phyloP scores from a whole-genome alignment of 2,888 invertebrate genomes.

The Perithous albicinctus region DNA sequence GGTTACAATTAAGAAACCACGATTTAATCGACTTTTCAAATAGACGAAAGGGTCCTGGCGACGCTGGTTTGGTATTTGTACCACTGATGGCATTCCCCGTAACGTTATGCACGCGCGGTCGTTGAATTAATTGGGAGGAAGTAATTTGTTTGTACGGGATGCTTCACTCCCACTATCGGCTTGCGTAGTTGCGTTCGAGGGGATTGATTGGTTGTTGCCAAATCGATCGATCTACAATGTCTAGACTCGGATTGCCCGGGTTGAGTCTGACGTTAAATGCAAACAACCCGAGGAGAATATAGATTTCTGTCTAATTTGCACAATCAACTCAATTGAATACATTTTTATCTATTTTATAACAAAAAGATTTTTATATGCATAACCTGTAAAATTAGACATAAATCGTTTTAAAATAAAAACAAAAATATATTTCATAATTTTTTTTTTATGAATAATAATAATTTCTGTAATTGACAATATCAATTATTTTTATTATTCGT shows the following conservation, averaged over 20 bases:
- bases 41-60: slow-evolving; percentile 1
- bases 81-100: slow-evolving; percentile 19
- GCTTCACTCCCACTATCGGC: slow-evolving; percentile 64
- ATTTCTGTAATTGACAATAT: not conserved
- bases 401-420: not conserved
- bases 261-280: not conserved
- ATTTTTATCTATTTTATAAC: too few species aligned
- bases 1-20: slow-evolving; percentile 11
- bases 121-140: slow-evolving; percentile 75
- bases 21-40: slow-evolving; percentile 46
- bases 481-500: not conserved
- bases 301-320: not conserved
- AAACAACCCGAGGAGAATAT: slow-evolving; percentile 1
- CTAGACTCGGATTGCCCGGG: slow-evolving; percentile 43
- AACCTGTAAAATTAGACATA: not conserved
- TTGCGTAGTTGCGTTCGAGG: not conserved
- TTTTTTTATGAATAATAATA: not conserved
- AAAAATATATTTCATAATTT: not conserved
- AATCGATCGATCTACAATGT: slow-evolving; percentile 72
- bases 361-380: not conserved
- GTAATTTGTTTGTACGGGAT: slow-evolving; percentile 76
- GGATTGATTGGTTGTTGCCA: slow-evolving; percentile 73
- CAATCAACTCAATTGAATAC: not conserved
- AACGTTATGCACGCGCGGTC: slow-evolving; percentile 59
- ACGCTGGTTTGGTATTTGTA: not conserved